Conservation (phyloP, 2,888 invertebrate species). For the Prosopocoilus inquinatus region DNA sequence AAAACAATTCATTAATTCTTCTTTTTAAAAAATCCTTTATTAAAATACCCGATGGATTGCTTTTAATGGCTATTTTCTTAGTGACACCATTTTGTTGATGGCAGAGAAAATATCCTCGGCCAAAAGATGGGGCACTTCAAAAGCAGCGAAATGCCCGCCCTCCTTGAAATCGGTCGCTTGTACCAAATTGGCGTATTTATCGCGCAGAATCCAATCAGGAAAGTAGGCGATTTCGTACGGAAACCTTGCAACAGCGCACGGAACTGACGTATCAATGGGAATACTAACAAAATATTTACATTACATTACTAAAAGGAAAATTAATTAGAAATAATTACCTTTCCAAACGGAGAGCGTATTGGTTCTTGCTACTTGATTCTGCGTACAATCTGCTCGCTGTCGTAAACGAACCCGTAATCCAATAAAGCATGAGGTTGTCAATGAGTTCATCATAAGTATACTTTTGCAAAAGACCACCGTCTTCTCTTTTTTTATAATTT, state of each 20-base stretch:
- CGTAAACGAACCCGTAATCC: conserved; percentile 68
- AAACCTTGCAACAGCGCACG: conserved; percentile 71
- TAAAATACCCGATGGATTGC: too few relatives aligned
- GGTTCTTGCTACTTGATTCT: conserved; percentile 53
- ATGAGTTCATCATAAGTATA: conserved; percentile 70
- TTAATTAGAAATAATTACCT: conserved; percentile 5
- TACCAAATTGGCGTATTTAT: conserved; percentile 65
- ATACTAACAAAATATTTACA: conserved; percentile 6
- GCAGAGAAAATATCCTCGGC: conserved; percentile 68
- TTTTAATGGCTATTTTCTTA: neutral
- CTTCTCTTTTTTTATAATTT: conserved; percentile 48
- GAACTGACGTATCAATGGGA: conserved; percentile 50
- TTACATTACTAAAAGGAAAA: neutral
- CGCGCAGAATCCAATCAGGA: conserved; percentile 58
- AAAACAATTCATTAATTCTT: too few relatives aligned
- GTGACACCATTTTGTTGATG: conserved; percentile 38
- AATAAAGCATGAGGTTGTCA: conserved; percentile 81
- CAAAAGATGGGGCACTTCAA: conserved; percentile 71
- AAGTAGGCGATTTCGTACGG: conserved; percentile 64
- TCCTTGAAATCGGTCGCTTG: conserved; percentile 60
- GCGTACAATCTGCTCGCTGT: conserved; percentile 74
- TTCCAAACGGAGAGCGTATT: neutral
- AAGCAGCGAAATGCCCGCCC: conserved; percentile 84
- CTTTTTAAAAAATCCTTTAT: too few relatives aligned
- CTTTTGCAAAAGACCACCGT: conserved; percentile 65